A percentile compares a stretch with the other conserved stretches of the same genome.
phyloP scores from a whole-genome alignment of 2,113 vertebrate species.

The Dolichallabes microphthalmus region DNA sequence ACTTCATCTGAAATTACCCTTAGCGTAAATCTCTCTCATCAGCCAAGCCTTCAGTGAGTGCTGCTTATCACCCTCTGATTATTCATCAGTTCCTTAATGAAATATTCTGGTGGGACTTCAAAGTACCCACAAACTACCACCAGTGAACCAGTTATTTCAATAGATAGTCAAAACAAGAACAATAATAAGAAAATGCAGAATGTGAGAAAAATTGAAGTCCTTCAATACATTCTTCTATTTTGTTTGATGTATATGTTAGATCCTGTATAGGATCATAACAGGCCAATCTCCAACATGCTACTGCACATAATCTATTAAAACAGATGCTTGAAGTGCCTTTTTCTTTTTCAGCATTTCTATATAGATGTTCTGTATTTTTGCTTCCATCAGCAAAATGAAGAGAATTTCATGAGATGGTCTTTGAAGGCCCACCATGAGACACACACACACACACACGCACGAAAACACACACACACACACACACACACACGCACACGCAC shows the following conservation, averaged over 20 bases:
- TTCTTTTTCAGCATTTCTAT: constrained; percentile 9
- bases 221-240: constrained; percentile 5
- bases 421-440: neutral
- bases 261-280: neutral
- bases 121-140: constrained; percentile 32
- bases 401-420: neutral
- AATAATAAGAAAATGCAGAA: constrained; percentile 39
- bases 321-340: neutral
- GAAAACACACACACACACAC: neutral
- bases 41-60: constrained; percentile 42
- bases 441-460: neutral
- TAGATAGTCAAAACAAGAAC: constrained; percentile 42
- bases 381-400: neutral
- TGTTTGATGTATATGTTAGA: neutral
- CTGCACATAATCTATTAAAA: constrained; percentile 20
- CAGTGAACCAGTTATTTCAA: constrained; percentile 52
- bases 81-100: constrained; percentile 48
- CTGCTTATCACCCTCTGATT: constrained; percentile 44
- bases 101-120: constrained; percentile 45
- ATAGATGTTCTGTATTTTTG: constrained; percentile 8
- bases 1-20: constrained; percentile 44
- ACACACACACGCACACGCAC: neutral
- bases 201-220: neutral
- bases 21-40: constrained; percentile 52
- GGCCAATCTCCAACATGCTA: constrained; percentile 13